These are phyloP conservation scores for Thecocarcelia acutangulata DNA, from an alignment of 2,888 invertebrate species.

Conservation along the genomic window DNA sequence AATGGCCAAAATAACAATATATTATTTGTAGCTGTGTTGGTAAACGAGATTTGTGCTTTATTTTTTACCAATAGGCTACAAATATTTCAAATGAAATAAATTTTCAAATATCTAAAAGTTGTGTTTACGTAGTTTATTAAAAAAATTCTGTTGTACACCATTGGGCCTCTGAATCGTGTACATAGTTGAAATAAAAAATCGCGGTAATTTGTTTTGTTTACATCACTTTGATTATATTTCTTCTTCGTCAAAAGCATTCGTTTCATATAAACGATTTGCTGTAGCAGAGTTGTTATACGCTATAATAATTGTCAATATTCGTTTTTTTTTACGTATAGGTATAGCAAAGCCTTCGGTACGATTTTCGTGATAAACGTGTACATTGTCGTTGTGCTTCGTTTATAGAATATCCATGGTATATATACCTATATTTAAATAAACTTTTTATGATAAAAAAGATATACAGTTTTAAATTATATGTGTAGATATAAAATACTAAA, in stretches of 20 bases:
- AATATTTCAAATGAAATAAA: too few relatives aligned
- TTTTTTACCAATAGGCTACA: too few relatives aligned
- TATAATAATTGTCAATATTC: slow-evolving; percentile 32
- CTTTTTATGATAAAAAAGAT: neutral
- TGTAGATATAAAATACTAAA: neutral
- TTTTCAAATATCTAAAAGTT: too few relatives aligned
- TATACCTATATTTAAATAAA: slow-evolving; percentile 20
- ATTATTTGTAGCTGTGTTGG: too few relatives aligned
- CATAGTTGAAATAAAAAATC: too few relatives aligned
- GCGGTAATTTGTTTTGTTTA: too few relatives aligned
- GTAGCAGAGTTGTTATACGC: slow-evolving; percentile 40
- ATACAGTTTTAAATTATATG: slow-evolving; percentile 3
- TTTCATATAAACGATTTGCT: neutral
- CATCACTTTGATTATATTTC: neutral
- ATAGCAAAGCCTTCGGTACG: slow-evolving; percentile 33
- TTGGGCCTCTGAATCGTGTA: too few relatives aligned
- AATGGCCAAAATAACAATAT: too few relatives aligned
- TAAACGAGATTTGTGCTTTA: too few relatives aligned
- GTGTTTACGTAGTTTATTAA: too few relatives aligned
- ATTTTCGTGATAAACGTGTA: slow-evolving; percentile 47
- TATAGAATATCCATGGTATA: slow-evolving; percentile 45
- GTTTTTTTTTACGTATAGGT: slow-evolving; percentile 35
- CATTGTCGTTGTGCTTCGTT: slow-evolving; percentile 44
- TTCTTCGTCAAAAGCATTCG: slow-evolving; percentile 1
- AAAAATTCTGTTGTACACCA: too few relatives aligned